Base-by-base conservation (phyloP, 2,113 vertebrate genomes). In the Ailurus styani region DNA sequence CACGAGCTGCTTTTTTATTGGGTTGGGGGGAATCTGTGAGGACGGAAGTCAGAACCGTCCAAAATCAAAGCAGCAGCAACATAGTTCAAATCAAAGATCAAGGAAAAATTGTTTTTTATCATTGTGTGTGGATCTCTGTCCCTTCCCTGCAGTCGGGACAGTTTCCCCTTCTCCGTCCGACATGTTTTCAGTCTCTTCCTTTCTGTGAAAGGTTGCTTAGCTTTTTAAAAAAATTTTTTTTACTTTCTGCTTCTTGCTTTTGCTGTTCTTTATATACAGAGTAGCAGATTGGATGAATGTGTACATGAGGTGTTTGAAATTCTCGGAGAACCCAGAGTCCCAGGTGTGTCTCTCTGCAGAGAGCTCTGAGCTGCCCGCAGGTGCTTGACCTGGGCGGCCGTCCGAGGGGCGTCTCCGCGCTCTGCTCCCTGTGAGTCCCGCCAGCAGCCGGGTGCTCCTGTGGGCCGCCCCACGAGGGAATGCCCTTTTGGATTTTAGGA, bases 141-240 rank as follows among this genome's bases (percentile, higher is more conserved):
- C 93, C 95, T 79, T 86, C 66, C 55, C 52, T 6, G 34, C 75
- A n/a, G 91, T 75, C 87, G 55, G 29, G 7, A 7, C 14, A 1
- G 73, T 40, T 55, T 72, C 31, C 81, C 93, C 90, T 88, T 73
- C 87, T 75, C 96, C 50, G 82, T 54, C 52, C 20, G 8, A 23
- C 77, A 1, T 91, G 64, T 96, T 96, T 91, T 77, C 95, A 88
- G 87, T 93, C 96, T 96, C 97, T 98, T 98, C 98, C 97, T 98
- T 98, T 98, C 98, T 98, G 96, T 98, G 98, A 98, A 98, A 98
- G 98, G 98, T 97, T 96, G 92, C 97, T 96, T 97, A 97, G 75
- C 90, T 96, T 94, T 96, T 87, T 2, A 75, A 85, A 77, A 60
- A 45, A 17, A 9, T 34, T 75, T 82, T 66, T 60, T 73, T 77